These are phyloP conservation scores for Yasuhikotakia modesta DNA, from an alignment of 2,797 vertebrate species.

Conservation along the genomic window DNA sequence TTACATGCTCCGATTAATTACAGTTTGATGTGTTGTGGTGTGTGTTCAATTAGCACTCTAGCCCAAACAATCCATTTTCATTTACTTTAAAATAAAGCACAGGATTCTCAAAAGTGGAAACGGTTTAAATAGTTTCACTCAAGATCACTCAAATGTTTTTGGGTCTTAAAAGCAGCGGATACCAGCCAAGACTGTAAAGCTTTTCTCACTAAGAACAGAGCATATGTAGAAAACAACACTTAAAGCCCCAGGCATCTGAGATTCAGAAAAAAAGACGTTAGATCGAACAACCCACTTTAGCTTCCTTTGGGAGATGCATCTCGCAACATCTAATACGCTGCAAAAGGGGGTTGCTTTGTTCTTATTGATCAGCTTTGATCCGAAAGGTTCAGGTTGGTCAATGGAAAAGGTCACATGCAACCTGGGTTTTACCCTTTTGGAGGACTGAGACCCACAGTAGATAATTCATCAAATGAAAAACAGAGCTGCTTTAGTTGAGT, in stretches of 20 bases:
- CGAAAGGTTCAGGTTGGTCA: constrained; percentile 74
- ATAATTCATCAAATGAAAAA: constrained; percentile 43
- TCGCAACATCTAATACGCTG: constrained; percentile 74
- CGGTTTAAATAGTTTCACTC: background rate
- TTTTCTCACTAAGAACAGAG: constrained; percentile 54
- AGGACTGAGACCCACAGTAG: constrained; percentile 9
- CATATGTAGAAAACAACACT: constrained; percentile 63
- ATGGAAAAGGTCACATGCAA: constrained; percentile 78
- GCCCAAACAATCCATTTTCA: constrained; percentile 75
- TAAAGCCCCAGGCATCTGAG: constrained; percentile 69
- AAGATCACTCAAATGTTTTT: background rate
- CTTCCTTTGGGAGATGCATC: constrained; percentile 66
- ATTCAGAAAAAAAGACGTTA: constrained; percentile 79
- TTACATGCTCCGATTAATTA: constrained; percentile 76
- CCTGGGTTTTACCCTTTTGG: constrained; percentile 59
- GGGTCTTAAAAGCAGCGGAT: constrained; percentile 13
- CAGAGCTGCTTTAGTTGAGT: constrained; percentile 21
- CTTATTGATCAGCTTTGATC: constrained; percentile 82
- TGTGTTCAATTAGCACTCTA: constrained; percentile 73
- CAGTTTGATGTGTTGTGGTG: constrained; percentile 70
- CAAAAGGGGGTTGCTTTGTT: constrained; percentile 74
- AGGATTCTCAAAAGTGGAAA: constrained; percentile 1
- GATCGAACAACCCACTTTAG: constrained; percentile 72
- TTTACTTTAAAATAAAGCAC: constrained; percentile 57
- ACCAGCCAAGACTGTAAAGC: constrained; percentile 15